These are phyloP conservation scores for Erpornis zantholeuca DNA, from an alignment of 2,113 vertebrate genomes.

Conservation along the genomic window DNA sequence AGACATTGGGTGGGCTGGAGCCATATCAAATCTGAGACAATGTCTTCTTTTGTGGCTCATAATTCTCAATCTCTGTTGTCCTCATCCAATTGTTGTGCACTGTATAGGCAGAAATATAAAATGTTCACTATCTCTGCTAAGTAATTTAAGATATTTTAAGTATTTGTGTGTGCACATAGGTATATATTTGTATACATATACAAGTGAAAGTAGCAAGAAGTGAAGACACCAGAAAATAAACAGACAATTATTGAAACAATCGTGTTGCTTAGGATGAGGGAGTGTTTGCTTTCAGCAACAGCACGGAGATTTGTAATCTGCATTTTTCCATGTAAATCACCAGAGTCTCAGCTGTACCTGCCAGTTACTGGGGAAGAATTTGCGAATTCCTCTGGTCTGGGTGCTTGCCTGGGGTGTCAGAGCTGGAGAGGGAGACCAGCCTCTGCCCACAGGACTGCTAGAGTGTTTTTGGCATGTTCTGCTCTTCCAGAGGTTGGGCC, in stretches of 20 bases:
- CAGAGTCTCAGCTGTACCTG: background rate
- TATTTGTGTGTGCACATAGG: background rate
- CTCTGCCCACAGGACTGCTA: background rate
- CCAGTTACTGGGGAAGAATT: background rate
- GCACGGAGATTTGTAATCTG: background rate
- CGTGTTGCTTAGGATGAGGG: background rate
- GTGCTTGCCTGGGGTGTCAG: background rate
- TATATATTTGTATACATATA: background rate
- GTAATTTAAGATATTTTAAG: background rate
- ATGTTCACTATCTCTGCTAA: background rate
- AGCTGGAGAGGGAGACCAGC: background rate
- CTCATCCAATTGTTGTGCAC: background rate
- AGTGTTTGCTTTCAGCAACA: background rate
- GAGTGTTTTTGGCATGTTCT: rapidly evolving
- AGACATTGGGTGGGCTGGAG: rapidly evolving
- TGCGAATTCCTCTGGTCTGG: background rate
- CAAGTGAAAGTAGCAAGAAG: background rate
- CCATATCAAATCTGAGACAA: rapidly evolving
- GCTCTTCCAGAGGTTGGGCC: background rate
- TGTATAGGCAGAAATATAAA: background rate
- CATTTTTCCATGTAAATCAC: background rate
- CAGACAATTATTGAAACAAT: background rate
- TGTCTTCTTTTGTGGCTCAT: background rate
- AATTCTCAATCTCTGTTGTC: background rate
- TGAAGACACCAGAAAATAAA: background rate